phyloP scores from a whole-genome alignment of 2,888 invertebrate genomes.

The Agrotis clavis region DNA sequence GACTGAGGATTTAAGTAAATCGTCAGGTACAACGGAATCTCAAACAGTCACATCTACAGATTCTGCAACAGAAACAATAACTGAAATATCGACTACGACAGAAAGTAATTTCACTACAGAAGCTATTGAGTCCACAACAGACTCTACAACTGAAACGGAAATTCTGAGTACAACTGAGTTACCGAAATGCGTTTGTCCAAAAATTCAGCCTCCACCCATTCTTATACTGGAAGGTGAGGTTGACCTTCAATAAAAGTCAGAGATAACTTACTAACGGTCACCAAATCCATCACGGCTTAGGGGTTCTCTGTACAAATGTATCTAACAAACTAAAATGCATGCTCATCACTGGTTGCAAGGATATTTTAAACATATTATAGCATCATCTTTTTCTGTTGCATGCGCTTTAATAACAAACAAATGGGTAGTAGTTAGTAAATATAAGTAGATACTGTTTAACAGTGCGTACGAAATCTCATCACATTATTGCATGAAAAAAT shows the following conservation, averaged over 20 bases:
- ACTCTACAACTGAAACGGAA: conserved; percentile 74
- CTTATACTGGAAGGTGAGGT: conserved; percentile 96
- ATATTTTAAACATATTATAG: conserved; percentile 52
- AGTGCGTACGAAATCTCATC: conserved; percentile 70
- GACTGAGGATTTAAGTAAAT: conserved; percentile 54
- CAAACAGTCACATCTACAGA: conserved; percentile 48
- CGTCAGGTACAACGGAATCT: conserved; percentile 43
- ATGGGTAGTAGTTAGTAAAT: conserved; percentile 46
- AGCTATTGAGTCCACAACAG: conserved; percentile 69
- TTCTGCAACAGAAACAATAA: conserved; percentile 58
- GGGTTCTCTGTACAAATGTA: conserved; percentile 71
- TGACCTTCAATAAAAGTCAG: conserved; percentile 78
- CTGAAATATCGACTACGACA: conserved; percentile 53
- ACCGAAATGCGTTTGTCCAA: conserved; percentile 85
- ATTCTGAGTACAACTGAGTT: conserved; percentile 72
- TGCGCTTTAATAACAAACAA: conserved; percentile 67
- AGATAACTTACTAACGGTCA: conserved; percentile 87
- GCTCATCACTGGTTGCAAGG: conserved; percentile 60
- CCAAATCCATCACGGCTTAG: conserved; percentile 76
- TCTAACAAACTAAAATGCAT: conserved; percentile 85
- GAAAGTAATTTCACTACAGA: conserved; percentile 63
- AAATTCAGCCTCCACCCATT: conserved; percentile 92
- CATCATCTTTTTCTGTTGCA: conserved; percentile 73
- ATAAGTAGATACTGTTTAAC: conserved; percentile 42
- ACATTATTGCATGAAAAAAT: conserved; percentile 77